phyloP scores from a whole-genome alignment of 1,140 invertebrate species.

The Zaprionus capensis region DNA sequence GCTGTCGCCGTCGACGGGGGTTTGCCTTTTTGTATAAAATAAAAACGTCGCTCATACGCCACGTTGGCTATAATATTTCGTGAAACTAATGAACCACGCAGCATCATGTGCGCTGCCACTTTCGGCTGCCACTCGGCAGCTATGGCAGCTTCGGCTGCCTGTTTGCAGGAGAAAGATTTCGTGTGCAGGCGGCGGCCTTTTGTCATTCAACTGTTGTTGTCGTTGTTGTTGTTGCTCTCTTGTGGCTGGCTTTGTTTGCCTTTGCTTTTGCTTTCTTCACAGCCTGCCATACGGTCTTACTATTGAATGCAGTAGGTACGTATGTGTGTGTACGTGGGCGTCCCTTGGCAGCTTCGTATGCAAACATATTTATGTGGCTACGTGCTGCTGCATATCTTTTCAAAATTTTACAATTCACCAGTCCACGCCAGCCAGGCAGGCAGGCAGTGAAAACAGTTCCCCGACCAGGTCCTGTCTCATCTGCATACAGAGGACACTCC shows the following conservation, averaged over 20 bases:
- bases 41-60: constrained; percentile 63
- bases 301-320: constrained; percentile 11
- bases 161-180: too few species aligned
- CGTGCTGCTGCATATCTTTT: constrained; percentile 61
- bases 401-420: constrained; percentile 57
- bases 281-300: constrained; percentile 13
- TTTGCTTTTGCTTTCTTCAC: constrained; percentile 18
- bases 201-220: constrained; percentile 22
- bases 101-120: constrained; percentile 35
- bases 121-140: constrained; percentile 2
- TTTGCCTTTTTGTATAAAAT: constrained; percentile 39
- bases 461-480: constrained; percentile 15
- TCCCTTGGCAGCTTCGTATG: constrained; percentile 34
- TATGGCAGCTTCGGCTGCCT: neutral
- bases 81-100: constrained; percentile 58
- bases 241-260: constrained; percentile 39
- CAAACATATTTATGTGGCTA: constrained; percentile 67
- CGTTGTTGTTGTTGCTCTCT: constrained; percentile 46
- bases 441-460: constrained; percentile 40
- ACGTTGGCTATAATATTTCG: constrained; percentile 62
- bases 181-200: constrained; percentile 7
- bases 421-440: constrained; percentile 20
- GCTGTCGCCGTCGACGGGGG: neutral
- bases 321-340: neutral
- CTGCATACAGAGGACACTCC: constrained; percentile 22